phyloP scores from a whole-genome alignment of 1,140 invertebrate species.

The Drosophila carrolli region DNA sequence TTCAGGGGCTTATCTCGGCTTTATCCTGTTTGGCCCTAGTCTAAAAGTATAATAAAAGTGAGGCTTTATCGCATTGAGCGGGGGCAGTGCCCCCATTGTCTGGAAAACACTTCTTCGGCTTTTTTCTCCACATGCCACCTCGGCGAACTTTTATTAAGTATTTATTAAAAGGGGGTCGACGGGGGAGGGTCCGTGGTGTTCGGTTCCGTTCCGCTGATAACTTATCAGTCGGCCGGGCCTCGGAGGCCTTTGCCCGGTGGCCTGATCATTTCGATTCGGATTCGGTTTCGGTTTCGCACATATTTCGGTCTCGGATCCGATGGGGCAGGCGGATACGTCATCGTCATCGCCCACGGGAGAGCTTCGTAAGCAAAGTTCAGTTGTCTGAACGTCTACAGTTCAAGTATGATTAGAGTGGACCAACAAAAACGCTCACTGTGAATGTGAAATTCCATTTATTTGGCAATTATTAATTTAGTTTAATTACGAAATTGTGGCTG shows the following conservation, averaged over 20 bases:
- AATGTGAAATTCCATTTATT: background rate
- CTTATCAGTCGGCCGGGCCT: constrained; percentile 26
- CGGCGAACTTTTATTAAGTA: constrained; percentile 8
- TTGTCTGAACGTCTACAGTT: constrained; percentile 23
- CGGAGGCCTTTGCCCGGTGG: constrained; percentile 50
- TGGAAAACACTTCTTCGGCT: background rate
- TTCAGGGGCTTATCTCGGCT: background rate
- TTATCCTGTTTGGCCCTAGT: background rate
- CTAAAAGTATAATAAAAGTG: background rate
- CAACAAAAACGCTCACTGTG: background rate
- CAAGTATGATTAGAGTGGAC: constrained; percentile 20
- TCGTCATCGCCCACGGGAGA: constrained; percentile 17
- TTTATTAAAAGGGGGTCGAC: constrained; percentile 20
- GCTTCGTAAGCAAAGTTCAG: constrained; percentile 36
- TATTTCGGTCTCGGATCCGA: constrained; percentile 18
- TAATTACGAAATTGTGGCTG: too few species aligned
- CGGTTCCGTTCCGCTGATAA: constrained; percentile 21
- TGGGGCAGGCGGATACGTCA: constrained; percentile 20
- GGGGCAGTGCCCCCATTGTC: constrained; percentile 6
- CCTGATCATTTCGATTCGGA: constrained; percentile 37
- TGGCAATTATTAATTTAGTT: too few species aligned
- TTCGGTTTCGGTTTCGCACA: constrained; percentile 12
- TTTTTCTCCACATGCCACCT: constrained; percentile 13
- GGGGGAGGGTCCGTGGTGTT: background rate
- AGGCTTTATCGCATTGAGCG: background rate